A percentile compares a stretch with the other conserved stretches of the same genome.
Evolutionary conservation across 1,140 invertebrate species (phyloP).

Genomic region (Wiebesia pumilae): DNA sequence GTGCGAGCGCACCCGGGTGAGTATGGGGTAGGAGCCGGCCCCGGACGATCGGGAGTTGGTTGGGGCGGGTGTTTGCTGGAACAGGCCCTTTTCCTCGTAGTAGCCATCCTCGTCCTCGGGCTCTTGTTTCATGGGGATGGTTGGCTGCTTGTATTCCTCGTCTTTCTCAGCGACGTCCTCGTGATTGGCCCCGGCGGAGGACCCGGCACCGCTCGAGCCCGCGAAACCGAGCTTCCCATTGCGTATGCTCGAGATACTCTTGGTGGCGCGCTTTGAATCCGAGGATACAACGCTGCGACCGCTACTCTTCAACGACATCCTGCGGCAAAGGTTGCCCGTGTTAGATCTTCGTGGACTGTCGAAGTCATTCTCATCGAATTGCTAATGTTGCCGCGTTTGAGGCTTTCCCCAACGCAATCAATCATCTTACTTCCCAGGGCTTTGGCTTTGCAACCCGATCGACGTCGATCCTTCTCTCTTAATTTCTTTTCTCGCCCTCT

Average conservation of each 20-base stretch:
- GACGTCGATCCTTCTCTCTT: not conserved
- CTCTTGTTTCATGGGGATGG: slow-evolving; percentile 68
- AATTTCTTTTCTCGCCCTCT: not conserved
- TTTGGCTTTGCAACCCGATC: not conserved
- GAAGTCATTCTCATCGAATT: not conserved
- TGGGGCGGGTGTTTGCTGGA: slow-evolving; percentile 1
- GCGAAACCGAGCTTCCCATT: slow-evolving; percentile 32
- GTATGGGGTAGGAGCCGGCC: slow-evolving; percentile 43
- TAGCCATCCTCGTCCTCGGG: slow-evolving; percentile 69
- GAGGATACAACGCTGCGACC: slow-evolving; percentile 33
- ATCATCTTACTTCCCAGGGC: not conserved
- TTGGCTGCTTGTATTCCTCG: not conserved
- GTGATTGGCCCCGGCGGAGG: not conserved
- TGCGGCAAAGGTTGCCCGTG: not conserved
- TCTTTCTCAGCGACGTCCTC: not conserved
- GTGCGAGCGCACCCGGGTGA: slow-evolving; percentile 69
- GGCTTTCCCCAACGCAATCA: not conserved
- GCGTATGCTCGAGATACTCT: slow-evolving; percentile 49
- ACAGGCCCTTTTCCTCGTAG: slow-evolving; percentile 58
- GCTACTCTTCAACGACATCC: slow-evolving; percentile 48
- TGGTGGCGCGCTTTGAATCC: slow-evolving; percentile 43
- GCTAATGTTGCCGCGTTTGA: not conserved
- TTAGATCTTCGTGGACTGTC: not conserved
- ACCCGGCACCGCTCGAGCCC: not conserved
- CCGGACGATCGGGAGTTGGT: not conserved